Evolutionary conservation across 2,113 vertebrate genomes (phyloP).

Genomic region (Azemiops feae): DNA sequence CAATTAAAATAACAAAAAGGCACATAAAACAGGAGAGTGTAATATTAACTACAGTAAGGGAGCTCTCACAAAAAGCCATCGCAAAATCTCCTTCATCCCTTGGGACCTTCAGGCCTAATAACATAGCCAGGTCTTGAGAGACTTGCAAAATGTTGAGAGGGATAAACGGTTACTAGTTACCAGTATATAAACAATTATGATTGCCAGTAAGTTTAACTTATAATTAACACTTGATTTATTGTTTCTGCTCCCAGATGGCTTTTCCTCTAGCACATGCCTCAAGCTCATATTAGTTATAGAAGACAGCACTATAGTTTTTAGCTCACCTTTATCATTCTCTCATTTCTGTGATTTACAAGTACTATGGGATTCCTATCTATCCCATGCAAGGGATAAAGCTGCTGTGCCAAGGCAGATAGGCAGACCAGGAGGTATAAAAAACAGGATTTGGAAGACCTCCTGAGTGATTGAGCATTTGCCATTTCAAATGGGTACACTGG

Average conservation of each 20-base stretch:
- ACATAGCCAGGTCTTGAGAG: background rate
- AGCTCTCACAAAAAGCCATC: background rate
- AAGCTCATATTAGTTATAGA: background rate
- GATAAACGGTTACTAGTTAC: background rate
- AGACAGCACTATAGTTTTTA: background rate
- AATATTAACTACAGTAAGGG: background rate
- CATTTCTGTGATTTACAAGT: background rate
- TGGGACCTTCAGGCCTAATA: background rate
- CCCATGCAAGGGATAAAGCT: background rate
- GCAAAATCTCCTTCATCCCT: background rate
- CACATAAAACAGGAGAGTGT: background rate
- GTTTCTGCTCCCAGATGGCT: background rate
- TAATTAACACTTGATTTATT: background rate
- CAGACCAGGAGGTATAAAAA: background rate
- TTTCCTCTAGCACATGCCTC: background rate
- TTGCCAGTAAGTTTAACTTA: background rate
- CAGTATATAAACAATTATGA: background rate
- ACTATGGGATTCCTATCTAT: background rate
- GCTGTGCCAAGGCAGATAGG: background rate
- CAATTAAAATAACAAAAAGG: background rate
- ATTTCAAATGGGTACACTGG: background rate
- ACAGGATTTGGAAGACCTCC: background rate
- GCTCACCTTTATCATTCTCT: background rate
- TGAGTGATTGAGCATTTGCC: background rate
- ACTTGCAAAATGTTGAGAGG: background rate